Base-by-base conservation (phyloP, 2,888 invertebrate species). In the Melanostoma scalare region DNA sequence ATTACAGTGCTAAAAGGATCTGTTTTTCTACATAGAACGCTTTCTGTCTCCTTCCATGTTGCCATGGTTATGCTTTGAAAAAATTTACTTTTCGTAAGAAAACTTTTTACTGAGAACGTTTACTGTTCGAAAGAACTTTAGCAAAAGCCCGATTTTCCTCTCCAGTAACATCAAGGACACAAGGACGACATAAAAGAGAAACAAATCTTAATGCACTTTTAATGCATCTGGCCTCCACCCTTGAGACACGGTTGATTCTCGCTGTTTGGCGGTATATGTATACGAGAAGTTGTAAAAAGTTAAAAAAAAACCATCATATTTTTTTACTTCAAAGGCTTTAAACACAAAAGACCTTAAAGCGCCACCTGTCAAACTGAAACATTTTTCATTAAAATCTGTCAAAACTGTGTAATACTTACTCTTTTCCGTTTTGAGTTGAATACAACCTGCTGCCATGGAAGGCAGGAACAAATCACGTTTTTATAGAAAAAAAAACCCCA, bases 371-470 rank as follows among this genome's bases (percentile, higher is more conserved):
- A 84, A 74, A 69, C 73, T 74, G 78, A 69, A 74, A 74, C 63
- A 69, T 65, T 74, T 71, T 76, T 84, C 82, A 84, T 84, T 79
- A 84, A 74, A 78, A 78, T 78, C 78, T 69, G 69, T 74, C 82
- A 84, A 65, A 74, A 68, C 38, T 68, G 65, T 42, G 33, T 58
- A 69, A 48, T 20, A 36, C 40, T 53, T 68, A 20, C 4, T 33
- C 8, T 8, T 31, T 30, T 31, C 35, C 20, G 20, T 9, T n/a
- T 33, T 35, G 8, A 9, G 4, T 35, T 20, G 10, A 38, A 20
- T 20, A 52, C 69, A 71, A 65, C 69, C 48, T 33, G 30, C 50
- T 52, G 38, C 68, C 61, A 46, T 61, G 36, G 30, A 35, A 63
- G 55, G 42, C 75, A 71, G 50, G 55, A 77, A 60, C 55, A 68